Percentiles rank a stretch among this genome's conserved stretches.
These are phyloP conservation scores for Latheticus oryzae DNA, from an alignment of 2,888 invertebrate species.

Conservation along the genomic window DNA sequence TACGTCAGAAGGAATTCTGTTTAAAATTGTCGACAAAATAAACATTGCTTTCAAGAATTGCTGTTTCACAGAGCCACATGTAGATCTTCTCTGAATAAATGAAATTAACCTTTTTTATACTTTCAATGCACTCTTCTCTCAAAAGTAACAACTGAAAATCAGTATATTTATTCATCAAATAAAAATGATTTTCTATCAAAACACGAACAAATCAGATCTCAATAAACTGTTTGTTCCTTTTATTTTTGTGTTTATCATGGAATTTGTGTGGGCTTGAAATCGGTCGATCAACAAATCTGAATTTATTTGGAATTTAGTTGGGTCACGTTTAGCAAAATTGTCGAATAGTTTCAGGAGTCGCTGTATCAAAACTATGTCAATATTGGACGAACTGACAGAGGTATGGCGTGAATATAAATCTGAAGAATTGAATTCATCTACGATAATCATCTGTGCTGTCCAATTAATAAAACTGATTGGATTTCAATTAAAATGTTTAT, in stretches of 20 bases:
- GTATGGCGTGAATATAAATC: constrained; percentile 25
- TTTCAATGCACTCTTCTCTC: too few species aligned
- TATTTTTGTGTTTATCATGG: constrained; percentile 12
- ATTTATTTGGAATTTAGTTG: constrained; percentile 18
- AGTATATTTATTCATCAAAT: too few species aligned
- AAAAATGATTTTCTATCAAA: too few species aligned
- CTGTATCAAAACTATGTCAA: constrained; percentile 38
- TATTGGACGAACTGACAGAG: constrained; percentile 27
- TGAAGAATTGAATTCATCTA: constrained; percentile 34
- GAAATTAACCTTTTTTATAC: too few species aligned
- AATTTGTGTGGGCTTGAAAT: constrained; percentile 2
- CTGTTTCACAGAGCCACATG: too few species aligned
- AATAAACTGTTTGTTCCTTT: constrained; percentile 2
- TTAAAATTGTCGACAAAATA: too few species aligned
- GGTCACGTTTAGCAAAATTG: constrained; percentile 28
- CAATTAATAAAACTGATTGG: constrained; percentile 47
- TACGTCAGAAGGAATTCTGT: too few species aligned
- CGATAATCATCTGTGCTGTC: constrained; percentile 39
- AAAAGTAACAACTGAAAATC: too few species aligned
- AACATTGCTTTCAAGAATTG: too few species aligned
- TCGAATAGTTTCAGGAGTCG: constrained; percentile 28
- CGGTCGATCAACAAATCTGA: constrained; percentile 20
- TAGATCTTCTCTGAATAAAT: too few species aligned
- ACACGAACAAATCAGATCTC: constrained; percentile 4
- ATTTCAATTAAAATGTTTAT: constrained; percentile 52